phyloP scores from a whole-genome alignment of 2,113 vertebrate genomes.

The Pavo muticus region DNA sequence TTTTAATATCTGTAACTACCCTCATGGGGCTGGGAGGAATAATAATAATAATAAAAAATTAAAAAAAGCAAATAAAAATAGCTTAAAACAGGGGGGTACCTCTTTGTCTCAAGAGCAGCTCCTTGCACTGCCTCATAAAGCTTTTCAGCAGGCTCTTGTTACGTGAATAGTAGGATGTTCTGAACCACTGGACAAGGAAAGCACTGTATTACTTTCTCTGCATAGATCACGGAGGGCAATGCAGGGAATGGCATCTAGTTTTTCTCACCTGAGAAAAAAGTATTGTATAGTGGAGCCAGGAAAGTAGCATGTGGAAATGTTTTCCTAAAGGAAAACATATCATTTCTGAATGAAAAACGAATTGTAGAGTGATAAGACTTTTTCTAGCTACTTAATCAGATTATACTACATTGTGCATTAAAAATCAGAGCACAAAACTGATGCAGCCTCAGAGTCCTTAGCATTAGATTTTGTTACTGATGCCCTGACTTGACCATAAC shows the following conservation, averaged over 20 bases:
- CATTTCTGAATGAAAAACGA: background rate
- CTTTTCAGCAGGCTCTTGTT: background rate
- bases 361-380: background rate
- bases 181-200: background rate
- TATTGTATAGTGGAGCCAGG: background rate
- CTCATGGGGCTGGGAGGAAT: rapidly evolving
- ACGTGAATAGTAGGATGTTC: background rate
- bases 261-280: conserved; percentile 8
- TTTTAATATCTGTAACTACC: background rate
- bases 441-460: background rate
- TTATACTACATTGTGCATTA: background rate
- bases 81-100: background rate
- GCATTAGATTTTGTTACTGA: background rate
- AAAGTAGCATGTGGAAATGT: background rate
- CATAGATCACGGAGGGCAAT: background rate
- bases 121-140: background rate
- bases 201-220: conserved; percentile 29
- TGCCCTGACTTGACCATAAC: background rate
- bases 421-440: background rate
- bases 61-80: background rate
- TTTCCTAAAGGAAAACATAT: background rate
- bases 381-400: background rate
- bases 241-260: background rate
- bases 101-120: background rate
- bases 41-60: background rate